Evolutionary conservation across 2,888 invertebrate species (phyloP).

Genomic region (Lutraria lutraria): DNA sequence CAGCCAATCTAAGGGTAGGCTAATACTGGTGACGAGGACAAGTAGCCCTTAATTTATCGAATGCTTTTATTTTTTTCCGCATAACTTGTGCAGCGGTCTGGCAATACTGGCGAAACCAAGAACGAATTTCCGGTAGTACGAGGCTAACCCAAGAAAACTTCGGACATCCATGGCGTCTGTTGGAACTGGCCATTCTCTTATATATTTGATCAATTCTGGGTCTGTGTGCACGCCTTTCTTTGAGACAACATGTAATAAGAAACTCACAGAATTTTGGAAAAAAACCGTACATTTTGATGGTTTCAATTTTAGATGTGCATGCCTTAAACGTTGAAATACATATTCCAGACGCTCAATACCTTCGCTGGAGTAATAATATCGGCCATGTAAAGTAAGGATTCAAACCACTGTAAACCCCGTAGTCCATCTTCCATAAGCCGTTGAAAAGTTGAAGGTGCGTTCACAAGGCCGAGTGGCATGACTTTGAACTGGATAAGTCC

Average conservation of each 20-base stretch:
- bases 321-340: conserved; percentile 35
- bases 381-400: conserved; percentile 56
- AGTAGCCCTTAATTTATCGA: conserved; percentile 37
- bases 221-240: conserved; percentile 49
- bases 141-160: conserved; percentile 42
- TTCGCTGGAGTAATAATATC: conserved; percentile 49
- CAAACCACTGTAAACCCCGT: conserved; percentile 54
- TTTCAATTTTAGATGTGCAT: conserved; percentile 51
- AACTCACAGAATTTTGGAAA: conserved; percentile 41
- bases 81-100: conserved; percentile 46
- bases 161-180: conserved; percentile 55
- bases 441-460: conserved; percentile 73
- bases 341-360: conserved; percentile 36
- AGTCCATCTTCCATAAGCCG: conserved; percentile 67
- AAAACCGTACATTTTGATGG: conserved; percentile 57
- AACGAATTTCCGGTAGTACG: conserved; percentile 54
- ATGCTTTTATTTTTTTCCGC: conserved; percentile 39
- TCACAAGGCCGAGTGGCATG: conserved; percentile 62
- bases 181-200: too few species aligned
- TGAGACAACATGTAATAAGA: conserved; percentile 52
- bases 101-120: conserved; percentile 48
- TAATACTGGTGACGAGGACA: conserved; percentile 38
- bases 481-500: conserved; percentile 61
- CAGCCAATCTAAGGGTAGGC: conserved; percentile 57
- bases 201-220: conserved; percentile 41